phyloP scores from a whole-genome alignment of 1,140 invertebrate genomes.

The Epicauta chinensis region DNA sequence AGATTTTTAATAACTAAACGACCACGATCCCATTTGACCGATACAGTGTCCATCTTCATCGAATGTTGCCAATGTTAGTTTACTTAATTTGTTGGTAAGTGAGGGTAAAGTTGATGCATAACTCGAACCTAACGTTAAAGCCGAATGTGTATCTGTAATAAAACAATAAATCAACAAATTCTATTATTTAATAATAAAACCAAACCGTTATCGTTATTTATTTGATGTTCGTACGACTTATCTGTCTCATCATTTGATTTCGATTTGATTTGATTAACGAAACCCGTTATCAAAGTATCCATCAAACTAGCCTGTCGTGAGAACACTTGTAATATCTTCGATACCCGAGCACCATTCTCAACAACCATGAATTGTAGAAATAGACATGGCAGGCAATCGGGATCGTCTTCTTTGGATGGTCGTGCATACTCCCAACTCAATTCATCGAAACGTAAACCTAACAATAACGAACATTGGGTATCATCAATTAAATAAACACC shows the following conservation, averaged over 20 bases:
- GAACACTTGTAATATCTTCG: constrained; percentile 82
- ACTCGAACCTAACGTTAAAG: constrained; percentile 44
- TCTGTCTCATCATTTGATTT: constrained; percentile 43
- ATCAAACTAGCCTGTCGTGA: constrained; percentile 87
- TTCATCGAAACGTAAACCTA: constrained; percentile 81
- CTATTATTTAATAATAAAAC: background rate
- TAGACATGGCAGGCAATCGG: constrained; percentile 81
- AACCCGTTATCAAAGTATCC: constrained; percentile 83
- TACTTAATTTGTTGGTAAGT: constrained; percentile 81
- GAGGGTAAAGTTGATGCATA: constrained; percentile 32
- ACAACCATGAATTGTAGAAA: constrained; percentile 83
- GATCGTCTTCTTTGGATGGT: constrained; percentile 75
- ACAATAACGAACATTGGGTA: constrained; percentile 69
- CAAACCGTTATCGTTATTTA: constrained; percentile 31
- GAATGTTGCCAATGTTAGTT: constrained; percentile 81
- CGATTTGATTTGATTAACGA: constrained; percentile 65
- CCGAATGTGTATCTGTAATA: constrained; percentile 45
- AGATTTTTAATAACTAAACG: constrained; percentile 53
- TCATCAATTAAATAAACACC: constrained; percentile 86
- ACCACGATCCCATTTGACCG: constrained; percentile 69
- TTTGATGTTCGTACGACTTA: constrained; percentile 37
- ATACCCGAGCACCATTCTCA: constrained; percentile 76
- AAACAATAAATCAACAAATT: constrained; percentile 6
- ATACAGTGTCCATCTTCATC: constrained; percentile 76
- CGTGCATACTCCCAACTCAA: constrained; percentile 85